Conservation (phyloP, 2,888 invertebrate genomes). For the Imbricaverruca yamaguchii region DNA sequence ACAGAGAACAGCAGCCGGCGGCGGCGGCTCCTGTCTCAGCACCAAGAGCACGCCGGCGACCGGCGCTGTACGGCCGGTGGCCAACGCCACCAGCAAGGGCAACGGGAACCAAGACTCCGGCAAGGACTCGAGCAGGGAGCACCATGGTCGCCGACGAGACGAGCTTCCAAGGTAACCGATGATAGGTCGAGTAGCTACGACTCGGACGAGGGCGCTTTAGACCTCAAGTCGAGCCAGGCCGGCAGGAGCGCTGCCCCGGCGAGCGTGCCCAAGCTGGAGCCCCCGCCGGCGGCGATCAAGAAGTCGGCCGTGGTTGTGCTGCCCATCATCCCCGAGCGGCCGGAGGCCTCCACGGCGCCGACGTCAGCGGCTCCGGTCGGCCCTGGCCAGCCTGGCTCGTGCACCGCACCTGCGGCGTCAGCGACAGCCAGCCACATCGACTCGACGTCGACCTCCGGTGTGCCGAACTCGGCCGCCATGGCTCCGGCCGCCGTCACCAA, state of each 20-base stretch:
- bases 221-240: background rate
- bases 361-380: background rate
- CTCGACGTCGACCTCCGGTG: too few species aligned
- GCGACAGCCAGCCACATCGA: too few species aligned
- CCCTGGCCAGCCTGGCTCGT: too few species aligned
- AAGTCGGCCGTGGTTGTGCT: conserved; percentile 31
- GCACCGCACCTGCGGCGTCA: too few species aligned
- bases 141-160: conserved; percentile 27
- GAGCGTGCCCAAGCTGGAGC: conserved; percentile 34
- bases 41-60: conserved; percentile 23
- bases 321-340: conserved; percentile 36
- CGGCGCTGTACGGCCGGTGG: conserved; percentile 25
- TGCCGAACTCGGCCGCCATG: too few species aligned
- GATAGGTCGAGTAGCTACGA: conserved; percentile 24
- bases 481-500: conserved; percentile 33
- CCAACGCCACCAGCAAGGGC: conserved; percentile 38
- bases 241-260: conserved; percentile 20
- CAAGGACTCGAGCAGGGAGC: conserved; percentile 26
- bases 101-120: conserved; percentile 24
- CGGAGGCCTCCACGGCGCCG: conserved; percentile 54
- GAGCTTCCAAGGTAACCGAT: background rate
- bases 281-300: conserved; percentile 30
- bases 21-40: conserved; percentile 54
- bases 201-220: background rate
- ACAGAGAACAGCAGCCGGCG: conserved; percentile 64